phyloP scores from a whole-genome alignment of 2,797 vertebrate genomes.

The Diplodus sargus region DNA sequence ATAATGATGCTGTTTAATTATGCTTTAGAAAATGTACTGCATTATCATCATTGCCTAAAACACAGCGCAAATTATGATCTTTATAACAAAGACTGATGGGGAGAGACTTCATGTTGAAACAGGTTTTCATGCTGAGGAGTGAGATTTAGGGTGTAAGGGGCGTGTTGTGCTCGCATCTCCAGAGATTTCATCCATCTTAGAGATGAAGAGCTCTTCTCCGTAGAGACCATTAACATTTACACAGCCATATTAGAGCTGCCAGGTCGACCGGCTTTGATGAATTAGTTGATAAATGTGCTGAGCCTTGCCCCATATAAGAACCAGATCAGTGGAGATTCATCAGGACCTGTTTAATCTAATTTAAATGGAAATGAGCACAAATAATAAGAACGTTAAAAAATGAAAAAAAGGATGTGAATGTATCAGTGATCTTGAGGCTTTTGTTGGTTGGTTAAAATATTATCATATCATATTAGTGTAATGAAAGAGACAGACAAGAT shows the following conservation, averaged over 20 bases:
- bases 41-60: neutral
- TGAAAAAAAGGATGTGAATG: neutral
- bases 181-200: conserved; percentile 54
- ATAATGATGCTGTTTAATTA: neutral
- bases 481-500: neutral
- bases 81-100: neutral
- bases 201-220: conserved; percentile 49
- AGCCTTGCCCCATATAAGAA: conserved; percentile 3
- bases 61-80: too few species aligned
- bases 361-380: conserved; percentile 3
- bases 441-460: neutral
- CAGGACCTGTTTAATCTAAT: conserved; percentile 1
- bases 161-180: conserved; percentile 17
- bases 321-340: conserved; percentile 1
- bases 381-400: neutral
- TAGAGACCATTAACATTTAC: conserved; percentile 62
- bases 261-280: conserved; percentile 32
- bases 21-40: neutral
- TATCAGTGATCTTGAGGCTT: neutral
- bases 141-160: neutral
- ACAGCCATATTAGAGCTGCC: conserved; percentile 43
- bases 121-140: neutral
- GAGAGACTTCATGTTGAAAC: conserved; percentile 8
- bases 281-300: conserved; percentile 33
- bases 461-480: neutral